Percentiles rank a stretch among this genome's conserved stretches.
Evolutionary conservation across 2,888 invertebrate species (phyloP).

Genomic region (Arge pagana): DNA sequence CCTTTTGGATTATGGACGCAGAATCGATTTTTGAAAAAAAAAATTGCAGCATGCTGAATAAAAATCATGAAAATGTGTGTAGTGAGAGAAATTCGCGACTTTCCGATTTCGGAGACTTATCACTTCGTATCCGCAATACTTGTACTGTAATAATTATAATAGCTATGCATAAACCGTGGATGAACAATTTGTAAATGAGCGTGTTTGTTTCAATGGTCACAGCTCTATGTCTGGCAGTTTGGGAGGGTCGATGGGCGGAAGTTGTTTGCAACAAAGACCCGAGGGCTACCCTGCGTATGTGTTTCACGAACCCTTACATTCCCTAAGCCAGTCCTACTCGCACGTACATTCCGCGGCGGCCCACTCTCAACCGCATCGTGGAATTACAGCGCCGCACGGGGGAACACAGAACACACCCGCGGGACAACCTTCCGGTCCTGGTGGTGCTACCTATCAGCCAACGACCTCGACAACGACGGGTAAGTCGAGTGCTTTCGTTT

Average conservation of each 20-base stretch:
- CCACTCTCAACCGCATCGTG: slow-evolving; percentile 72
- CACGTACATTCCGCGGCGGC: slow-evolving; percentile 76
- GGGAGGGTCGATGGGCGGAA: slow-evolving; percentile 76
- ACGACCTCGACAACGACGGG: slow-evolving; percentile 68
- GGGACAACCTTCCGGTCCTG: slow-evolving; percentile 61
- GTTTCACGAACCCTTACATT: slow-evolving; percentile 85
- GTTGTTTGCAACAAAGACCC: slow-evolving; percentile 83
- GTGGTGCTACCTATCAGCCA: slow-evolving; percentile 57
- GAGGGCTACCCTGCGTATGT: slow-evolving; percentile 82
- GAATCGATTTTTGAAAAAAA: no score
- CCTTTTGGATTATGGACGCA: no score
- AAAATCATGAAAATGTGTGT: no score
- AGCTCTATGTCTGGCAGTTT: slow-evolving; percentile 85
- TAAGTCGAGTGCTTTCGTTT: slow-evolving; percentile 53
- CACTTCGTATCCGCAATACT: no score
- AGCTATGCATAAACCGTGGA: no score
- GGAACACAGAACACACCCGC: slow-evolving; percentile 69
- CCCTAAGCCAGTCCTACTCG: slow-evolving; percentile 72
- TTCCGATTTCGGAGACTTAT: no score
- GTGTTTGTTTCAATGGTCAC: slow-evolving; percentile 53
- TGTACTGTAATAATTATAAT: no score
- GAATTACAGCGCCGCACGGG: slow-evolving; percentile 56
- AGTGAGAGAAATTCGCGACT: no score
- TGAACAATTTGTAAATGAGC: no score
- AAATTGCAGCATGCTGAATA: no score